Evolutionary conservation across 2,888 invertebrate species (phyloP).

Genomic region (Cantharis rustica): DNA sequence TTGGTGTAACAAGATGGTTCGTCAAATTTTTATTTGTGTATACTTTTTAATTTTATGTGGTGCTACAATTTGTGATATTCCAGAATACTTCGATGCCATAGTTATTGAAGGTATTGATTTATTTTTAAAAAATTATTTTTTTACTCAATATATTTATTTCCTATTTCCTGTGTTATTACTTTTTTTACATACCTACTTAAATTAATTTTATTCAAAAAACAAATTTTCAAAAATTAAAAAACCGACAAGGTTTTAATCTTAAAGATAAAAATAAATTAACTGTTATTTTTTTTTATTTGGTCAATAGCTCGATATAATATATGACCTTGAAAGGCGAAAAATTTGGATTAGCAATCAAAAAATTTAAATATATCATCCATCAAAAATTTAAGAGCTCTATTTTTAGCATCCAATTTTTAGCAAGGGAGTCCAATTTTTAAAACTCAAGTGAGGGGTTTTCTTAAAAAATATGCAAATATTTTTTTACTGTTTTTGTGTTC

Average conservation of each 20-base stretch:
- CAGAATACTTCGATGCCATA: constrained; percentile 38
- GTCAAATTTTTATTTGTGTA: constrained; percentile 40
- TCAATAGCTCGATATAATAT: not conserved
- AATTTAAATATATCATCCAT: not conserved
- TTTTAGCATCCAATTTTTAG: not conserved
- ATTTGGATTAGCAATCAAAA: not conserved
- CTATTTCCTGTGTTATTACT: no score
- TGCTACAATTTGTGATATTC: constrained; percentile 23
- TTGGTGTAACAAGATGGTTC: constrained; percentile 39
- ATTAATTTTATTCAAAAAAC: not conserved
- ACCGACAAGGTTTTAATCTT: not conserved
- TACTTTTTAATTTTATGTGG: constrained; percentile 35
- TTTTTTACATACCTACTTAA: no score
- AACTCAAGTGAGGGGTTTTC: not conserved
- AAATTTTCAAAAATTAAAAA: not conserved
- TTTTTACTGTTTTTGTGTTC: not conserved
- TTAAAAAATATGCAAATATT: not conserved
- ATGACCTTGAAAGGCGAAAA: not conserved
- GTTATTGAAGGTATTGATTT: constrained; percentile 43
- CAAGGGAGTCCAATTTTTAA: not conserved
- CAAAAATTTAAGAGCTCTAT: not conserved
- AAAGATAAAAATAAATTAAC: not conserved
- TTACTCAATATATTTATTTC: not conserved
- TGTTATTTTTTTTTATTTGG: not conserved
- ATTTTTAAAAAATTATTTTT: not conserved